Conservation (phyloP, 2,113 vertebrate species). For the Mastomys coucha region DNA sequence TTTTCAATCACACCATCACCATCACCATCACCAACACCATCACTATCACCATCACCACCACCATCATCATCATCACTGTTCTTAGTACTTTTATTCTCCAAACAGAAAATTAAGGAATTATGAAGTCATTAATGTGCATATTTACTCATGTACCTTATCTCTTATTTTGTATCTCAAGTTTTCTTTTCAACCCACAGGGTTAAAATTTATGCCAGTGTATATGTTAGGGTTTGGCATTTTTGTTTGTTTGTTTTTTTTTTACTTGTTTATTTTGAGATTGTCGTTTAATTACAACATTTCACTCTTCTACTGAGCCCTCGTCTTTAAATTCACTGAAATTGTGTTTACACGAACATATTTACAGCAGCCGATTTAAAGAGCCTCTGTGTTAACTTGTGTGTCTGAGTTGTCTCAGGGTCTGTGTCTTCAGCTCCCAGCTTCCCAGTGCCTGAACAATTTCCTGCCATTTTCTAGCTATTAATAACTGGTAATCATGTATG, state of each 20-base stretch:
- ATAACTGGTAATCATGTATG: too few relatives aligned
- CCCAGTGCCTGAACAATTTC: background rate
- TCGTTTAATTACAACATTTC: background rate
- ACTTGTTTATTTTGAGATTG: constrained; percentile 33
- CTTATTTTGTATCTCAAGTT: constrained; percentile 10
- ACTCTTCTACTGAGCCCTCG: background rate
- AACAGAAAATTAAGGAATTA: background rate
- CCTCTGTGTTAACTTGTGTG: background rate
- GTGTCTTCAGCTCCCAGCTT: constrained; percentile 6
- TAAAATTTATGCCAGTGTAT: background rate
- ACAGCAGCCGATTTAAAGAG: constrained; percentile 32
- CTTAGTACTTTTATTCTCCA: background rate
- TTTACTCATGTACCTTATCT: background rate
- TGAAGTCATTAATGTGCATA: background rate
- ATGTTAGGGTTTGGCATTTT: constrained; percentile 35
- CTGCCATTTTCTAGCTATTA: background rate
- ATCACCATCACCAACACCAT: background rate
- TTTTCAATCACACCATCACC: background rate
- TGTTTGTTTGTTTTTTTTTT: background rate
- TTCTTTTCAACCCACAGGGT: background rate
- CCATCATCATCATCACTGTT: background rate
- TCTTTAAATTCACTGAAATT: background rate
- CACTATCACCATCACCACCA: background rate
- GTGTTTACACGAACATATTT: constrained; percentile 26
- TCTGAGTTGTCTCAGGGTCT: background rate